Conservation (phyloP, 2,888 invertebrate species). For the Timandra comae region DNA sequence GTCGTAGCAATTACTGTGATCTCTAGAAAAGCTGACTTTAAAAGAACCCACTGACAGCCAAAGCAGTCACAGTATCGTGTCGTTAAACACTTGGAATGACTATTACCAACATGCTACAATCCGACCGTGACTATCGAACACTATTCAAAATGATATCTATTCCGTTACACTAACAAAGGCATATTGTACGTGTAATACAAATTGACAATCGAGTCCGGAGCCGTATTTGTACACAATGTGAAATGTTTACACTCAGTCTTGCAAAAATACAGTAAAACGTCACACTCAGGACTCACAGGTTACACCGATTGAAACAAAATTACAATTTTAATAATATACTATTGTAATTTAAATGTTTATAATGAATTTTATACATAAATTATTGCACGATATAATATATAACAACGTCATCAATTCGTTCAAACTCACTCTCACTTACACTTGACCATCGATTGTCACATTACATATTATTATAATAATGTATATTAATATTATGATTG, state of each 20-base stretch:
- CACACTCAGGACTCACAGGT: slow-evolving; percentile 51
- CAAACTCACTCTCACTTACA: slow-evolving; percentile 23
- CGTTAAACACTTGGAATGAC: too few relatives aligned
- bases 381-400: slow-evolving; percentile 65
- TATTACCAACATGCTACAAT: too few relatives aligned
- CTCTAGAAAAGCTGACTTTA: too few relatives aligned
- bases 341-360: slow-evolving; percentile 36
- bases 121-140: slow-evolving; percentile 19
- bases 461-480: slow-evolving; percentile 30
- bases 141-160: slow-evolving; percentile 34
- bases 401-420: slow-evolving; percentile 41
- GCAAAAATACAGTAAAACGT: slow-evolving; percentile 48
- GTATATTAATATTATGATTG: slow-evolving; percentile 28
- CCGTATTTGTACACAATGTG: slow-evolving; percentile 51
- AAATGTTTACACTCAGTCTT: slow-evolving; percentile 69
- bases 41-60: too few relatives aligned
- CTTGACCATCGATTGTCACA: slow-evolving; percentile 38
- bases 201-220: slow-evolving; percentile 62
- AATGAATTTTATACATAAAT: slow-evolving; percentile 55
- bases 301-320: slow-evolving; percentile 57
- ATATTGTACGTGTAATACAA: slow-evolving; percentile 37
- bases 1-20: too few relatives aligned
- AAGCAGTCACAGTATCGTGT: too few relatives aligned
- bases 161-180: slow-evolving; percentile 30
- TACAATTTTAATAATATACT: slow-evolving; percentile 42